Evolutionary conservation across 2,113 vertebrate species (phyloP).

Genomic region (Nasalis larvatus): DNA sequence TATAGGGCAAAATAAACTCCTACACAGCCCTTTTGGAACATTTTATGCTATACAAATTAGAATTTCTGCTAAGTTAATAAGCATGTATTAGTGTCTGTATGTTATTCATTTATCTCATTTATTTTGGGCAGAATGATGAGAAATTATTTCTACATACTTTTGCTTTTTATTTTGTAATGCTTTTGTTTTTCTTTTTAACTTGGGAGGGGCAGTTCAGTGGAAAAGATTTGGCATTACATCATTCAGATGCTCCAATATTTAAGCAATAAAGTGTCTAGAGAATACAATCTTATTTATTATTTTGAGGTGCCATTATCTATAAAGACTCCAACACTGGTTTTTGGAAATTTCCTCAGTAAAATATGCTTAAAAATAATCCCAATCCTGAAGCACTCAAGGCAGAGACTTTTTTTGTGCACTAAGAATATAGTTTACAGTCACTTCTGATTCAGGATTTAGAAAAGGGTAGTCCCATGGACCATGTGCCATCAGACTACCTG

Average conservation of each 20-base stretch:
- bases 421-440: neutral
- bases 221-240: neutral
- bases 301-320: neutral
- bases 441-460: neutral
- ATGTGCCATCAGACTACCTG: neutral
- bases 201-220: neutral
- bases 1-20: neutral
- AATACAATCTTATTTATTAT: neutral
- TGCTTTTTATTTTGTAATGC: neutral
- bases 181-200: neutral
- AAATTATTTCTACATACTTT: constrained; percentile 23
- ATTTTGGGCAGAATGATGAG: neutral
- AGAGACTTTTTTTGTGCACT: neutral
- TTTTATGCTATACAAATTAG: neutral
- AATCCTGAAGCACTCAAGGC: neutral
- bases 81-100: neutral
- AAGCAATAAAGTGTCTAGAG: neutral
- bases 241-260: neutral
- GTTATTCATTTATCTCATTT: constrained; percentile 11
- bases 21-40: neutral
- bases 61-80: neutral
- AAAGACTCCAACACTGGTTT: neutral
- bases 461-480: neutral
- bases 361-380: neutral
- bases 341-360: neutral